A percentile compares a stretch with the other conserved stretches of the same genome.
These are phyloP conservation scores for Clarias gariepinus DNA, from an alignment of 2,113 vertebrate genomes.

Conservation along the genomic window DNA sequence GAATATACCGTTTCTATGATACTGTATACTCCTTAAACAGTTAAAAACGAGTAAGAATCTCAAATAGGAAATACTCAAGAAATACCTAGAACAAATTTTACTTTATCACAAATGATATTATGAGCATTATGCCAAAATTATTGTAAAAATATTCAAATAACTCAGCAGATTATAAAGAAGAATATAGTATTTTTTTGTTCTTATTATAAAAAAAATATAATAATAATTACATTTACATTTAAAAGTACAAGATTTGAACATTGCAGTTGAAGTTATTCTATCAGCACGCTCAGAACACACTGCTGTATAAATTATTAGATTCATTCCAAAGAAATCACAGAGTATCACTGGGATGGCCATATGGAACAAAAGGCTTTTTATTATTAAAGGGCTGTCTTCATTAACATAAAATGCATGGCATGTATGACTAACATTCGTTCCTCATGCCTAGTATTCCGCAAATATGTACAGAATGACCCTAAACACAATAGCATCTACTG, in stretches of 20 bases:
- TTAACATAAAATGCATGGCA: not conserved
- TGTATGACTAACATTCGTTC: not conserved
- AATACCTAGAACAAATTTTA: too few relatives aligned
- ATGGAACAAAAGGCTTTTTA: not conserved
- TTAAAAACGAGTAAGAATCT: too few relatives aligned
- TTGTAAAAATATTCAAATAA: too few relatives aligned
- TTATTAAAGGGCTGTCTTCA: not conserved
- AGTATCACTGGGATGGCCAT: not conserved
- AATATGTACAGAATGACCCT: not conserved
- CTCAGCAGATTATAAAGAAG: not conserved
- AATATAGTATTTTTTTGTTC: not conserved
- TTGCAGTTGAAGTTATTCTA: too few relatives aligned
- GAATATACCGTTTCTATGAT: not conserved
- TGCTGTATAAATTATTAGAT: not conserved
- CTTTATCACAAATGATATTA: too few relatives aligned
- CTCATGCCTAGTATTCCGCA: not conserved
- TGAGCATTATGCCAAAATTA: not conserved
- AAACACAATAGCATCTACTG: not conserved
- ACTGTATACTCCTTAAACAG: too few relatives aligned
- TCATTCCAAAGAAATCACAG: not conserved
- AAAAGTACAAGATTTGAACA: too few relatives aligned
- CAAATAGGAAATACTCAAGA: too few relatives aligned
- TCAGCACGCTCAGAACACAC: too few relatives aligned
- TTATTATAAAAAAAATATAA: not conserved
- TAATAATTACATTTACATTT: too few relatives aligned